A percentile compares a stretch with the other conserved stretches of the same genome.
Conservation (phyloP, 2,113 vertebrate genomes). For the Dinomys branickii region DNA sequence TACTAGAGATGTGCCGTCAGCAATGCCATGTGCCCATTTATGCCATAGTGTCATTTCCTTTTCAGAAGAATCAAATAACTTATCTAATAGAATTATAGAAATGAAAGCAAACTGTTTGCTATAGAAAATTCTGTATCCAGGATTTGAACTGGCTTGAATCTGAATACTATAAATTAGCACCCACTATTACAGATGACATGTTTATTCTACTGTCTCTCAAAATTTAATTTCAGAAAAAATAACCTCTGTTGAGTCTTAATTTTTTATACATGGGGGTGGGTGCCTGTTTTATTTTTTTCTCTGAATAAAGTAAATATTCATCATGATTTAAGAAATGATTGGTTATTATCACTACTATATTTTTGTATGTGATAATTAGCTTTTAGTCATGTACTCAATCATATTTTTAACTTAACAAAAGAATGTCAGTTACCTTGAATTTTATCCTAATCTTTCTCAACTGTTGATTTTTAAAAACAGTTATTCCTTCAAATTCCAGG, state of each 20-base stretch:
- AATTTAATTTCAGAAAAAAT: constrained; percentile 62
- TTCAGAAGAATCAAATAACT: constrained; percentile 51
- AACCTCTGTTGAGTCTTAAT: constrained; percentile 31
- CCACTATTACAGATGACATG: not conserved
- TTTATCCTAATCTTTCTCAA: constrained; percentile 49
- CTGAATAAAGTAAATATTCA: constrained; percentile 59
- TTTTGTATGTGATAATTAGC: constrained; percentile 33
- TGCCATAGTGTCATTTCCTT: constrained; percentile 30
- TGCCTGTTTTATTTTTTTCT: constrained; percentile 58
- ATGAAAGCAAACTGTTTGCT: constrained; percentile 62
- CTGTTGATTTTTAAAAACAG: constrained; percentile 44
- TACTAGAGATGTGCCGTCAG: not conserved
- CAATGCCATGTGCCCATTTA: constrained; percentile 6
- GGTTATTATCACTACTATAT: constrained; percentile 24
- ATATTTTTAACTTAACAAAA: constrained; percentile 69
- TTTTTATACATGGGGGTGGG: constrained; percentile 44
- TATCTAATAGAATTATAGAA: constrained; percentile 66
- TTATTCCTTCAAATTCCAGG: constrained; percentile 75
- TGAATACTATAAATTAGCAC: constrained; percentile 23
- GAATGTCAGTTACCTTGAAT: constrained; percentile 48
- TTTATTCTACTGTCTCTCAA: constrained; percentile 45
- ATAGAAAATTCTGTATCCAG: constrained; percentile 60
- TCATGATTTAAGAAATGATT: constrained; percentile 63
- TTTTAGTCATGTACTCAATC: constrained; percentile 49
- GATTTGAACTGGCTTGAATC: constrained; percentile 66